Evolutionary conservation across 1,140 invertebrate genomes (phyloP).

Genomic region (Lepidurus arcticus): DNA sequence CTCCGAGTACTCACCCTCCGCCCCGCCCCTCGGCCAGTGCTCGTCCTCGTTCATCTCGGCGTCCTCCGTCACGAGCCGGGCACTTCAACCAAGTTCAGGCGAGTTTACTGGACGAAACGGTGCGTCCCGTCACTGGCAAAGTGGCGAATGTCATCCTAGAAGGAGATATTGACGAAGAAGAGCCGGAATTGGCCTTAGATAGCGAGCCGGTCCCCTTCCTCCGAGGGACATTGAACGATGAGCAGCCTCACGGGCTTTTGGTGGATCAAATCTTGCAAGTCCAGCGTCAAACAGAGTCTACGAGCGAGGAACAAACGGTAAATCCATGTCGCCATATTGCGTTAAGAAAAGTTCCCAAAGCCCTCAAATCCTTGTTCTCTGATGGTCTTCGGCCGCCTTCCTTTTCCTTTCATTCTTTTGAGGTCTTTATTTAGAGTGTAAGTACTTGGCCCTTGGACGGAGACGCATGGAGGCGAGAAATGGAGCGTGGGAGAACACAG

Average conservation of each 20-base stretch:
- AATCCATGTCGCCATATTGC: not conserved
- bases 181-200: not conserved
- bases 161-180: not conserved
- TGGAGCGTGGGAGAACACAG: slow-evolving; percentile 8
- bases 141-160: not conserved
- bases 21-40: not conserved
- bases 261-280: slow-evolving; percentile 14
- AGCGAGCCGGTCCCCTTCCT: not conserved
- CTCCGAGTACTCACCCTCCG: not conserved
- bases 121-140: not conserved
- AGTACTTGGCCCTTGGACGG: not conserved
- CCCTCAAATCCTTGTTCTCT: not conserved
- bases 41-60: not conserved
- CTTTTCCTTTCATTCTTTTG: too few relatives aligned
- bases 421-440: not conserved
- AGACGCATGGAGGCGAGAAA: slow-evolving; percentile 8
- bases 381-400: not conserved
- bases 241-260: not conserved
- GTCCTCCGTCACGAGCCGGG: not conserved
- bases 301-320: not conserved
- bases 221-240: not conserved
- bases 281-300: not conserved
- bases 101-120: slow-evolving; percentile 8
- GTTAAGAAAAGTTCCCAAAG: not conserved
- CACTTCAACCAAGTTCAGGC: slow-evolving; percentile 7